These are phyloP conservation scores for Lysandra coridon DNA, from an alignment of 2,888 invertebrate species.

Conservation along the genomic window DNA sequence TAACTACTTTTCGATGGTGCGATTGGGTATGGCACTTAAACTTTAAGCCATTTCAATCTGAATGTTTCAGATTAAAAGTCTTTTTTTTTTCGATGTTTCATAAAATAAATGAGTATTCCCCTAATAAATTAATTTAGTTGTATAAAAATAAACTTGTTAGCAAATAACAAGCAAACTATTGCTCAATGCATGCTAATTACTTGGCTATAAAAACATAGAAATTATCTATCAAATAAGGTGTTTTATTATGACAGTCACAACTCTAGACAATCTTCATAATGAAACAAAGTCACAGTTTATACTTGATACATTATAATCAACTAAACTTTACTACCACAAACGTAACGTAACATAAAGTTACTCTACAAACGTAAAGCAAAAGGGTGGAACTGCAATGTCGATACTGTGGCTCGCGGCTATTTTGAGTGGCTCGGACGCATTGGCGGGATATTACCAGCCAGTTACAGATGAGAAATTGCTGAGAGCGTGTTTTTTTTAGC, in stretches of 20 bases:
- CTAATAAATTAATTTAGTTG: too few species aligned
- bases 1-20: slow-evolving; percentile 13
- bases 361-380: not conserved
- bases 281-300: too few species aligned
- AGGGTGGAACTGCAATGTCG: not conserved
- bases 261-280: too few species aligned
- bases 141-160: too few species aligned
- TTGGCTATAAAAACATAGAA: too few species aligned
- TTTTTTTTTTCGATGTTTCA: not conserved
- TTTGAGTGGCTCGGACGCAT: slow-evolving; percentile 51
- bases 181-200: too few species aligned
- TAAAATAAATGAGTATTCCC: too few species aligned
- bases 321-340: not conserved
- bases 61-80: not conserved
- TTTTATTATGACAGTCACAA: too few species aligned
- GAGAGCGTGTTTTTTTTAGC: slow-evolving; percentile 41
- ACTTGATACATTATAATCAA: too few species aligned
- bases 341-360: not conserved
- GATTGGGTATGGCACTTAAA: slow-evolving; percentile 22
- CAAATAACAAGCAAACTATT: too few species aligned
- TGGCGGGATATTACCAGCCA: slow-evolving; percentile 44
- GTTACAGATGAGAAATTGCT: slow-evolving; percentile 44
- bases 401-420: slow-evolving; percentile 44
- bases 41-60: not conserved
- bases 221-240: too few species aligned